phyloP scores from a whole-genome alignment of 2,113 vertebrate genomes.

The Parus major region DNA sequence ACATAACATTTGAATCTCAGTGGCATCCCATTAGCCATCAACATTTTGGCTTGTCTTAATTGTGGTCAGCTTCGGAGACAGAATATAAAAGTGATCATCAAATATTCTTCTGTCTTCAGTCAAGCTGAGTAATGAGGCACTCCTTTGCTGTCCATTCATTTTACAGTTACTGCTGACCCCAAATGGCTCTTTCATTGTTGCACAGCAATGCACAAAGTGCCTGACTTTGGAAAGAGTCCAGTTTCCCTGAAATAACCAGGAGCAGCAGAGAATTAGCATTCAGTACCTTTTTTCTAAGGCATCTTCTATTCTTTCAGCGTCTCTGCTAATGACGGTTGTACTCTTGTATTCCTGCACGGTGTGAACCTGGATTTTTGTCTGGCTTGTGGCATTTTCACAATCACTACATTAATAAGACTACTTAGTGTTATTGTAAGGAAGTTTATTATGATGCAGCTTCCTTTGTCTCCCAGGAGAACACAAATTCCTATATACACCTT shows the following conservation, averaged over 20 bases:
- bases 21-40: neutral
- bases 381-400: neutral
- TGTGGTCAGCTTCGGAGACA: constrained; percentile 9
- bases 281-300: neutral
- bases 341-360: neutral
- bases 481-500: neutral
- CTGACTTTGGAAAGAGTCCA: constrained; percentile 35
- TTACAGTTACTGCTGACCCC: constrained; percentile 41
- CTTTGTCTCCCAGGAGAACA: neutral
- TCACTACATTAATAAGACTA: neutral
- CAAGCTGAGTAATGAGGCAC: constrained; percentile 40
- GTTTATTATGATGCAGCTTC: neutral
- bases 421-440: neutral
- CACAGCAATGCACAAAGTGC: neutral
- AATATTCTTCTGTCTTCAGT: constrained; percentile 28
- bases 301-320: neutral
- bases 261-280: constrained; percentile 24
- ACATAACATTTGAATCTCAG: neutral
- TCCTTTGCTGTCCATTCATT: constrained; percentile 43
- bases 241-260: constrained; percentile 35
- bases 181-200: constrained; percentile 25
- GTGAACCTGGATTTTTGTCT: neutral
- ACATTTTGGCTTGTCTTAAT: constrained; percentile 14
- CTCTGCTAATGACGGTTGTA: neutral
- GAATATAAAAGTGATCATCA: constrained; percentile 32